phyloP scores from a whole-genome alignment of 2,797 vertebrate species.

The Acanthiza pusilla region DNA sequence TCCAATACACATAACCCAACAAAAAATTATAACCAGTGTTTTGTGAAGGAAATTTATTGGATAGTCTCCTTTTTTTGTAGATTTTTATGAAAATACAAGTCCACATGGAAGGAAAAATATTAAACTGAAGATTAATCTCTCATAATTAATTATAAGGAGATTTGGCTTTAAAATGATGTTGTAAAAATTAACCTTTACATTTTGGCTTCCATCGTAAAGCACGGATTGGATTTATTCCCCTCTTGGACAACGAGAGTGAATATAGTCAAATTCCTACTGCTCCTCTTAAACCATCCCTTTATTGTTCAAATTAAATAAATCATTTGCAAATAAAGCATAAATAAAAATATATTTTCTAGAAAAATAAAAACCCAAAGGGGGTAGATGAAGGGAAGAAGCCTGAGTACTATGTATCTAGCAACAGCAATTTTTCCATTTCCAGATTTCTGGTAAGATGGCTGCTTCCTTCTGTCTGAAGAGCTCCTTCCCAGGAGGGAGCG shows the following conservation, averaged over 20 bases:
- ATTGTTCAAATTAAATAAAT: background rate
- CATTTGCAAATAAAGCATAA: background rate
- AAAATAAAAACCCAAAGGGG: background rate
- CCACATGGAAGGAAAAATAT: background rate
- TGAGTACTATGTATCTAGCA: background rate
- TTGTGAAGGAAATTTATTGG: background rate
- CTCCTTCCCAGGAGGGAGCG: background rate
- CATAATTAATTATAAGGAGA: background rate
- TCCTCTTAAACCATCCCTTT: background rate
- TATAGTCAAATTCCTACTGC: background rate
- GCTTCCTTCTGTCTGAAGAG: background rate
- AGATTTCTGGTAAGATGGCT: background rate
- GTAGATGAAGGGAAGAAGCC: background rate
- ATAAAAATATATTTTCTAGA: background rate
- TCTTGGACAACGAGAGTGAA: background rate
- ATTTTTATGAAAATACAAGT: background rate
- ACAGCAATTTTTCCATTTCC: background rate
- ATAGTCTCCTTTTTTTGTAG: background rate
- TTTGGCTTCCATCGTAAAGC: background rate
- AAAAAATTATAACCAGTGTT: background rate
- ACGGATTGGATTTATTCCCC: background rate
- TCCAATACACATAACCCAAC: background rate
- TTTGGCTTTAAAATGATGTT: background rate
- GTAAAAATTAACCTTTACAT: background rate
- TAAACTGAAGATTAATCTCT: background rate